phyloP scores from a whole-genome alignment of 2,113 vertebrate genomes.

The Panurus biarmicus region DNA sequence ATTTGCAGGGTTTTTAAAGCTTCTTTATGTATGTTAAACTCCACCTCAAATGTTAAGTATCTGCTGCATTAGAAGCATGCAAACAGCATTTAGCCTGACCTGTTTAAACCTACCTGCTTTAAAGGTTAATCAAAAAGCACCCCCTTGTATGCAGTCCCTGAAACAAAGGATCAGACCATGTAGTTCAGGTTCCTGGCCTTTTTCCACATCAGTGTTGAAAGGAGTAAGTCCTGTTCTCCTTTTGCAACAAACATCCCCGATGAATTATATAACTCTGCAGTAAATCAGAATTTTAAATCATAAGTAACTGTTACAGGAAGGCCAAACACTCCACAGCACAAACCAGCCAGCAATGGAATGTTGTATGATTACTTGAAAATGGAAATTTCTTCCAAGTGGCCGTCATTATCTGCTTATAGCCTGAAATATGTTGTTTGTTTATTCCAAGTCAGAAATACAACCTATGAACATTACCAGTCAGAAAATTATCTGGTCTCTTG shows the following conservation, averaged over 20 bases:
- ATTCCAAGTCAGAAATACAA: slow-evolving; percentile 4
- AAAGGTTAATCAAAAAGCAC: not conserved
- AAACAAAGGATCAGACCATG: not conserved
- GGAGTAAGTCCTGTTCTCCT: not conserved
- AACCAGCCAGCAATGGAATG: not conserved
- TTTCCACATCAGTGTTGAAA: not conserved
- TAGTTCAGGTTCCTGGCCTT: not conserved
- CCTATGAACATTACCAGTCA: not conserved
- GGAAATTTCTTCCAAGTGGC: not conserved
- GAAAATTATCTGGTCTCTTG: slow-evolving; percentile 14
- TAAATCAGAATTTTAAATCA: not conserved
- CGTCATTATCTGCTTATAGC: not conserved
- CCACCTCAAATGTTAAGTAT: not conserved
- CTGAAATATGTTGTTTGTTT: not conserved
- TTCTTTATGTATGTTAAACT: not conserved
- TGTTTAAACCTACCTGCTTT: not conserved
- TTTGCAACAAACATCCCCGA: not conserved
- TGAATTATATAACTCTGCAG: not conserved
- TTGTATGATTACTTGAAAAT: not conserved
- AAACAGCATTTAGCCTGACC: not conserved
- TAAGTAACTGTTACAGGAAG: not conserved
- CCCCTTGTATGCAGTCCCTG: not conserved
- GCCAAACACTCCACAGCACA: not conserved
- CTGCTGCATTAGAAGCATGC: not conserved
- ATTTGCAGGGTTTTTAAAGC: not conserved